Conservation (phyloP, 1,140 invertebrate genomes). For the Drosophila saltans region DNA sequence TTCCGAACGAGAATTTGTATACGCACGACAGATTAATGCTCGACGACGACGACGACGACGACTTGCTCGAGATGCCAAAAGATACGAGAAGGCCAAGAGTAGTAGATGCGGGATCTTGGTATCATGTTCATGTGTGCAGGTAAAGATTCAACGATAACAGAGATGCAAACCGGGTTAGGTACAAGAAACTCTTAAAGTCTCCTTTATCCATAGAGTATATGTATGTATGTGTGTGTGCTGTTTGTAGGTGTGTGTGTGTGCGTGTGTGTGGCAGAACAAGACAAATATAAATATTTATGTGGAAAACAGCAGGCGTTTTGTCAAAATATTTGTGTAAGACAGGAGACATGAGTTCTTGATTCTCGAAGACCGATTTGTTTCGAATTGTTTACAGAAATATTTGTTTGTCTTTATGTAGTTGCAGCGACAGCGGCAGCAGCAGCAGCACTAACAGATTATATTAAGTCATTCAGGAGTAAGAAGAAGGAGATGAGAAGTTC, state of each 20-base stretch:
- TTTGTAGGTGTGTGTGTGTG: constrained; percentile 17
- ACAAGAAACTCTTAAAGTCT: neutral
- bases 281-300: constrained; percentile 80
- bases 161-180: constrained; percentile 18
- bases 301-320: constrained; percentile 81
- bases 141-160: constrained; percentile 69
- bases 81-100: constrained; percentile 48
- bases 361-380: constrained; percentile 58
- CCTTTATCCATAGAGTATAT: constrained; percentile 28
- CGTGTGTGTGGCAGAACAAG: constrained; percentile 43
- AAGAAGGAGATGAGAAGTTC: constrained; percentile 27
- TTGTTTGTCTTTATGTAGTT: constrained; percentile 67
- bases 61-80: constrained; percentile 57
- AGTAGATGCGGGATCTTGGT: constrained; percentile 34
- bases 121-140: constrained; percentile 57
- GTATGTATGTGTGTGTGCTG: constrained; percentile 32
- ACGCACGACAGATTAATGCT: constrained; percentile 64
- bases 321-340: constrained; percentile 79
- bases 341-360: constrained; percentile 56
- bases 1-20: constrained; percentile 73
- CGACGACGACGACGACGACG: constrained; percentile 24
- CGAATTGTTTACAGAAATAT: constrained; percentile 69
- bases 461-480: constrained; percentile 50
- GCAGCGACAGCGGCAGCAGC: constrained; percentile 15
- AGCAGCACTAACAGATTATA: constrained; percentile 39